These are phyloP conservation scores for Laodelphax striatellus DNA, from an alignment of 1,140 invertebrate genomes.

Conservation along the genomic window DNA sequence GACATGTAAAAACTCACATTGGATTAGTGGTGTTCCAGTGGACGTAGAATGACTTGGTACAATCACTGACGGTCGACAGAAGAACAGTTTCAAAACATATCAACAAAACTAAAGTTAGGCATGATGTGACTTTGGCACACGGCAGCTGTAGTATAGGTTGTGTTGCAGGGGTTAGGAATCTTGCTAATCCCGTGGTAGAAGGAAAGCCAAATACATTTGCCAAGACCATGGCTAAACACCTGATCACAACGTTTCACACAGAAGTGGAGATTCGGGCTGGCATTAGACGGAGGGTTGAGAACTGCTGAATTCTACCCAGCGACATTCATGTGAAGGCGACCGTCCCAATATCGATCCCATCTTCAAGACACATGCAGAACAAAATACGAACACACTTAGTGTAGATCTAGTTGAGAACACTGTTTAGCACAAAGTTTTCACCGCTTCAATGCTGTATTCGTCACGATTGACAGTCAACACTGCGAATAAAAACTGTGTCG, in stretches of 20 bases:
- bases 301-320: background rate
- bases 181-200: slow-evolving; percentile 7
- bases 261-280: background rate
- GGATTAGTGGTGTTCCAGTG: slow-evolving; percentile 79
- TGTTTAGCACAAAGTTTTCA: background rate
- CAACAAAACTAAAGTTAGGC: slow-evolving; percentile 55
- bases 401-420: background rate
- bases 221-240: slow-evolving; percentile 8
- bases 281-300: background rate
- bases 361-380: slow-evolving; percentile 2
- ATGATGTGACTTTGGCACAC: slow-evolving; percentile 38
- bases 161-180: slow-evolving; percentile 10
- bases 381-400: background rate
- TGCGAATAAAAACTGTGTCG: background rate
- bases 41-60: slow-evolving; percentile 71
- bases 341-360: slow-evolving; percentile 14
- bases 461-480: background rate
- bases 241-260: background rate
- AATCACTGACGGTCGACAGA: slow-evolving; percentile 58
- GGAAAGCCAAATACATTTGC: slow-evolving; percentile 10
- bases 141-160: slow-evolving; percentile 21
- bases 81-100: slow-evolving; percentile 66
- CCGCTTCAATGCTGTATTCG: background rate
- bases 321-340: slow-evolving; percentile 8
- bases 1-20: slow-evolving; percentile 42